Percentiles rank a stretch among this genome's conserved stretches.
These are phyloP conservation scores for Clarias macrocephalus DNA, from an alignment of 2,113 vertebrate species.

Conservation along the genomic window DNA sequence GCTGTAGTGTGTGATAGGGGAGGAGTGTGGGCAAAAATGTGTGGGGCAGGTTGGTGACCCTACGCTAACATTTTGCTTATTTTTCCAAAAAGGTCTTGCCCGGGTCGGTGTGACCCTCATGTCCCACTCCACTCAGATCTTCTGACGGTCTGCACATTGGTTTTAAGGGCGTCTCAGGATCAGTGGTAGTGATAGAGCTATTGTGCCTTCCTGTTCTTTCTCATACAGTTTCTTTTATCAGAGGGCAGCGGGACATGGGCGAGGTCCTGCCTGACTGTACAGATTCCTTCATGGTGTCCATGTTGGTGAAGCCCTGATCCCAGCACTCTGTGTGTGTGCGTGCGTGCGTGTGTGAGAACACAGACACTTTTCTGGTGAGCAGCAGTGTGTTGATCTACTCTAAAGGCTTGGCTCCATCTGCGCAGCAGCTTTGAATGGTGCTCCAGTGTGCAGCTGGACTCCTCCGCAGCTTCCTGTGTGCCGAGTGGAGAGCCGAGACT, in stretches of 20 bases:
- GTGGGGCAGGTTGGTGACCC: no score
- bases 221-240: no score
- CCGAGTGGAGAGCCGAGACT: slow-evolving; percentile 26
- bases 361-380: not conserved
- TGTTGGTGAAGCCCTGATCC: not conserved
- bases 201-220: not conserved
- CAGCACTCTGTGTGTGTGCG: not conserved
- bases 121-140: not conserved
- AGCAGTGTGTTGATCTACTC: slow-evolving; percentile 10
- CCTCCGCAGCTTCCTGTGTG: slow-evolving; percentile 48
- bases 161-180: slow-evolving; percentile 1
- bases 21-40: not conserved
- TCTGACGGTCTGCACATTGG: not conserved
- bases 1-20: no score
- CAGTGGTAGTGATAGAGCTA: no score
- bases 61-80: not conserved
- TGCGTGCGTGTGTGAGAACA: not conserved
- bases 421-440: slow-evolving; percentile 24
- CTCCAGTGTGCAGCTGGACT: slow-evolving; percentile 49
- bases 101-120: not conserved
- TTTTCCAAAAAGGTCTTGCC: not conserved
- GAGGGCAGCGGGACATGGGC: not conserved
- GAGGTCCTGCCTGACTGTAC: not conserved
- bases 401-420: slow-evolving; percentile 23
- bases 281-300: not conserved